These are phyloP conservation scores for Drosophila kanekoi DNA, from an alignment of 2,888 invertebrate genomes.

Conservation along the genomic window DNA sequence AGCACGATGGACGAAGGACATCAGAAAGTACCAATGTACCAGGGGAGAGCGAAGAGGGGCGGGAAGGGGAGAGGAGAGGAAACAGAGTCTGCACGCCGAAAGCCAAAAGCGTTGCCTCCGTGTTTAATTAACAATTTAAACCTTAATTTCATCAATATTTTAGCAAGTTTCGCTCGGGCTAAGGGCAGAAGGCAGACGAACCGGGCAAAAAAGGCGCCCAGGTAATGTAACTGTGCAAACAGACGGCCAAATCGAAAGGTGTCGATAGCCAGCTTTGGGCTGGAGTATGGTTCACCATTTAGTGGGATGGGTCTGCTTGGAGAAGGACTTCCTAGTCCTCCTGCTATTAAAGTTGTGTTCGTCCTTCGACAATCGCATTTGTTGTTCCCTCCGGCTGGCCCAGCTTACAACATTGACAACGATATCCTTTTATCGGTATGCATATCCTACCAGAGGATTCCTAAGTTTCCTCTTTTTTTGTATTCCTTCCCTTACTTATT, in stretches of 20 bases:
- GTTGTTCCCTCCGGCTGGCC: conserved; percentile 1
- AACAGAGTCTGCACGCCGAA: not conserved
- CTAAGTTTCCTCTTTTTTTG: conserved; percentile 8
- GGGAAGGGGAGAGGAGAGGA: not conserved
- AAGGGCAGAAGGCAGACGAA: not conserved
- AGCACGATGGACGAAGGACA: conserved; percentile 6
- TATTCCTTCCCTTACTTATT: conserved; percentile 36
- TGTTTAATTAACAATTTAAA: conserved; percentile 78
- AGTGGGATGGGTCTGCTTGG: too few relatives aligned
- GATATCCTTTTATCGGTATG: conserved; percentile 40
- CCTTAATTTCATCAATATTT: conserved; percentile 72
- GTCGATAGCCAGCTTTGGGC: conserved; percentile 3
- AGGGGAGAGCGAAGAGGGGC: not conserved
- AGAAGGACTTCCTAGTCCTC: too few relatives aligned
- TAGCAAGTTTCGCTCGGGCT: conserved; percentile 27
- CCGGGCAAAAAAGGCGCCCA: not conserved
- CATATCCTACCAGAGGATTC: conserved; percentile 26
- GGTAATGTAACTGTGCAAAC: conserved; percentile 6
- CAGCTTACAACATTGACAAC: conserved; percentile 2
- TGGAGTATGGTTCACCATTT: not conserved
- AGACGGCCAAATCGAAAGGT: conserved; percentile 13
- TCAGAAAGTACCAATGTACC: conserved; percentile 23
- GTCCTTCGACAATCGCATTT: conserved; percentile 17
- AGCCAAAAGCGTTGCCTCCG: conserved; percentile 26
- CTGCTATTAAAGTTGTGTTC: conserved; percentile 4